Evolutionary conservation across 2,113 vertebrate species (phyloP).

Genomic region (Stegostoma tigrinum): DNA sequence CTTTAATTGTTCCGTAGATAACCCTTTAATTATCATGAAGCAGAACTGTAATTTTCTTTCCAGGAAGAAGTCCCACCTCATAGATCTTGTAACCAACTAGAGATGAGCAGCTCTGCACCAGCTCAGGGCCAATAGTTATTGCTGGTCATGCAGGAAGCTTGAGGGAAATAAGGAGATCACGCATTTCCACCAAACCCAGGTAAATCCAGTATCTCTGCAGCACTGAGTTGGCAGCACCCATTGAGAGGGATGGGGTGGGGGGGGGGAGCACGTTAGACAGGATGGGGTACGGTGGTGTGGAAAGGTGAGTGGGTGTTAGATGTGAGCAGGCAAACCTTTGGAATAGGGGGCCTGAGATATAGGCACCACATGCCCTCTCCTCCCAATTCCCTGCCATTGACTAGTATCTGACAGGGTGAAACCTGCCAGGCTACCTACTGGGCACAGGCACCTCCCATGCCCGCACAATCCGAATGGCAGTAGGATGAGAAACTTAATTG

Average conservation of each 20-base stretch:
- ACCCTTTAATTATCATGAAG: neutral
- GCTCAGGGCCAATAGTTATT: no score
- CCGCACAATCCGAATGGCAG: neutral
- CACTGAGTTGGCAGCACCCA: no score
- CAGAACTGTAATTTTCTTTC: neutral
- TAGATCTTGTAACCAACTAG: neutral
- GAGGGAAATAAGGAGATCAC: no score
- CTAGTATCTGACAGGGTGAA: no score
- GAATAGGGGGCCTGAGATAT: neutral
- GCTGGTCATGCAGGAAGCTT: no score
- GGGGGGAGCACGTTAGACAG: neutral
- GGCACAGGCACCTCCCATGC: neutral
- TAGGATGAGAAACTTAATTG: neutral
- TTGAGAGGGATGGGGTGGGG: no score
- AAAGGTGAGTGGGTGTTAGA: no score
- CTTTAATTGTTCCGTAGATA: neutral
- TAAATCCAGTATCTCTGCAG: no score
- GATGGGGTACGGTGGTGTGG: no score
- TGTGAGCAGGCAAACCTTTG: neutral
- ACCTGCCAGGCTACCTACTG: no score
- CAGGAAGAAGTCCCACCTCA: neutral
- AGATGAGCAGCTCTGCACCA: neutral
- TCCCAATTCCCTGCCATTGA: no score
- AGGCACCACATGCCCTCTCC: neutral
- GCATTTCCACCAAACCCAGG: no score